These are phyloP conservation scores for Acrocephalus arundinaceus DNA, from an alignment of 2,113 vertebrate species.

Conservation along the genomic window DNA sequence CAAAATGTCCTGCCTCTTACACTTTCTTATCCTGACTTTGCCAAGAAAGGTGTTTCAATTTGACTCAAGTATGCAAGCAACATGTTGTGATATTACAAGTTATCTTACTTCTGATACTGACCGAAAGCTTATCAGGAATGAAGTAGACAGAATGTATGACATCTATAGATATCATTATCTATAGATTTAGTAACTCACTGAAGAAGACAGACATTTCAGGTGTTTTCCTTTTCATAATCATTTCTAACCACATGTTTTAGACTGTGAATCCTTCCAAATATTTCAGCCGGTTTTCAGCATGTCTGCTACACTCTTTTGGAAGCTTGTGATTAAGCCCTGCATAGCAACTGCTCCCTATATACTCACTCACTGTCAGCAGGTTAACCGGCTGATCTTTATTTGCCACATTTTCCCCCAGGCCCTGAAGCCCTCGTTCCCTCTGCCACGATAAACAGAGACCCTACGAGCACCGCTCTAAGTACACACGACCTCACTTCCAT, in stretches of 20 bases:
- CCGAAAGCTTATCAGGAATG: neutral
- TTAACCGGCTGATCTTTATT: constrained; percentile 14
- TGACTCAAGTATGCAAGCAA: neutral
- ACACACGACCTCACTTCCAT: neutral
- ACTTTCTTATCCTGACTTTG: neutral
- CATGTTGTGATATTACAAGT: neutral
- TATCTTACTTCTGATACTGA: neutral
- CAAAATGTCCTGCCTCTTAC: neutral
- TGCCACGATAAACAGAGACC: neutral
- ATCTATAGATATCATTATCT: neutral
- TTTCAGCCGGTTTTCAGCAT: neutral
- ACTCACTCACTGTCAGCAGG: neutral
- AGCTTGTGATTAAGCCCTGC: neutral
- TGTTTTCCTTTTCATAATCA: neutral
- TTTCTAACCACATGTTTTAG: neutral
- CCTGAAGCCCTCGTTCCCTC: neutral
- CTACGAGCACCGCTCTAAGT: neutral
- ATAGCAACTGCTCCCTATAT: neutral
- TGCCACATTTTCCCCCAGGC: neutral
- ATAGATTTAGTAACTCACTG: neutral
- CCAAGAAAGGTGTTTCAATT: neutral
- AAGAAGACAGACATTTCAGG: neutral
- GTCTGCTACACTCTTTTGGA: neutral
- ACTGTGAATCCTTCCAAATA: neutral
- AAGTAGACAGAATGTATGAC: neutral